Percentiles rank a stretch among this genome's conserved stretches.
Conservation (phyloP, 2,888 invertebrate genomes). For the Ophraella communa region DNA sequence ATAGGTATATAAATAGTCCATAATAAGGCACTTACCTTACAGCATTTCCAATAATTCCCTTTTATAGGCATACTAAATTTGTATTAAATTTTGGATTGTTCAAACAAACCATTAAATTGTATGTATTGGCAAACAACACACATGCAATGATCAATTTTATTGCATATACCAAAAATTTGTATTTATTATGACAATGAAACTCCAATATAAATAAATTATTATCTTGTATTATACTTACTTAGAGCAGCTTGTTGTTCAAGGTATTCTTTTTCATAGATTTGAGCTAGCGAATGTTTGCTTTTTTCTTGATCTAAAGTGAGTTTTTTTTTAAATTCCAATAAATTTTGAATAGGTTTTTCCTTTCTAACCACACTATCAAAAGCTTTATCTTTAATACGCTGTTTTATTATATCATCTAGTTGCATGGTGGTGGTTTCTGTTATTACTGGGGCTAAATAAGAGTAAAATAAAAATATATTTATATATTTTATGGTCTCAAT, state of each 20-base stretch:
- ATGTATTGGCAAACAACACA: no score
- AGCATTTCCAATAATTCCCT: no score
- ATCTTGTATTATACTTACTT: not conserved
- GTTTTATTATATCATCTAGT: constrained; percentile 89
- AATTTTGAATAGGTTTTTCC: constrained; percentile 82
- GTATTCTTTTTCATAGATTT: constrained; percentile 92
- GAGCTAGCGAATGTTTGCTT: constrained; percentile 89
- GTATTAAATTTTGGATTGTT: no score
- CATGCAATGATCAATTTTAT: no score
- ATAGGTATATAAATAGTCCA: no score
- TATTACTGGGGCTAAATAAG: constrained; percentile 79
- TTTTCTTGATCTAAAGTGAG: constrained; percentile 91
- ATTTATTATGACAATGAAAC: no score
- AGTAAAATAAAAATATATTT: not conserved
- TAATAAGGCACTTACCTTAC: no score
- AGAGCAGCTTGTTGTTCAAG: constrained; percentile 69
- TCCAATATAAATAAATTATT: no score
- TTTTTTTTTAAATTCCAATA: constrained; percentile 85
- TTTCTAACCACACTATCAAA: constrained; percentile 94
- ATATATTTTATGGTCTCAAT: not conserved
- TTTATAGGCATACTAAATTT: no score
- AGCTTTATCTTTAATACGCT: constrained; percentile 89
- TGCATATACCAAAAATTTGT: no score
- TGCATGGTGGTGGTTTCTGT: constrained; percentile 88
- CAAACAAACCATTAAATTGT: no score